phyloP scores from a whole-genome alignment of 2,888 invertebrate species.

The Eurois occulta region DNA sequence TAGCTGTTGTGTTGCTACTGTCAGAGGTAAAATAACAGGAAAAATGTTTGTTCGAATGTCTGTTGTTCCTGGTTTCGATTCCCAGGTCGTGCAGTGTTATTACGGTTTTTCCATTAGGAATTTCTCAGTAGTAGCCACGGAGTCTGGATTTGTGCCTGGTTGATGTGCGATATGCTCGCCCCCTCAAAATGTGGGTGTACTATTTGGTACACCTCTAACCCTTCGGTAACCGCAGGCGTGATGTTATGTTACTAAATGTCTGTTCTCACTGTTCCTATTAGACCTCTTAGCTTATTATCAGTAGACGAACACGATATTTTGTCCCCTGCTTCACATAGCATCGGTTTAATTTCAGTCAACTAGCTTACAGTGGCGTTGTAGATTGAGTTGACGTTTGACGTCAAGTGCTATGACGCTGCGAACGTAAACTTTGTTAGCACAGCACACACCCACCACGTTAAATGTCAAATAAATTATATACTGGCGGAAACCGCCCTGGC shows the following conservation, averaged over 20 bases:
- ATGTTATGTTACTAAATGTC: too few species aligned
- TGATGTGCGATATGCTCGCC: too few species aligned
- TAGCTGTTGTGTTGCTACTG: neutral
- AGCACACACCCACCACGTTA: constrained; percentile 51
- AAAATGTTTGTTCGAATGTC: too few species aligned
- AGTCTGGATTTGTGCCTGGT: too few species aligned
- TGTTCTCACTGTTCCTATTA: neutral
- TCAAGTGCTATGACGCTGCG: constrained; percentile 26
- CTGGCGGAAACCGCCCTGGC: constrained; percentile 9
- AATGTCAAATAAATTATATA: constrained; percentile 53
- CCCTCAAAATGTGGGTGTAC: too few species aligned
- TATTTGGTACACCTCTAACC: too few species aligned
- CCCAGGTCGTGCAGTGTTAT: too few species aligned
- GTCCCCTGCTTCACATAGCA: neutral
- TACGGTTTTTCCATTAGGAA: too few species aligned
- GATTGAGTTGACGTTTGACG: constrained; percentile 47
- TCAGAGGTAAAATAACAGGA: neutral
- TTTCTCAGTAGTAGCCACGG: too few species aligned
- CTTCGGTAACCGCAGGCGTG: too few species aligned
- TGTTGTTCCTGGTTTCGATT: too few species aligned
- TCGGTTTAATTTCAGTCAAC: constrained; percentile 8
- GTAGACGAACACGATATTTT: neutral
- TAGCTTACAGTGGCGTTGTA: neutral
- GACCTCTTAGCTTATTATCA: neutral
- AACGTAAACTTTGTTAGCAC: constrained; percentile 51